These are phyloP conservation scores for Orestias chungarensis DNA, from an alignment of 2,797 vertebrate genomes.

Conservation along the genomic window DNA sequence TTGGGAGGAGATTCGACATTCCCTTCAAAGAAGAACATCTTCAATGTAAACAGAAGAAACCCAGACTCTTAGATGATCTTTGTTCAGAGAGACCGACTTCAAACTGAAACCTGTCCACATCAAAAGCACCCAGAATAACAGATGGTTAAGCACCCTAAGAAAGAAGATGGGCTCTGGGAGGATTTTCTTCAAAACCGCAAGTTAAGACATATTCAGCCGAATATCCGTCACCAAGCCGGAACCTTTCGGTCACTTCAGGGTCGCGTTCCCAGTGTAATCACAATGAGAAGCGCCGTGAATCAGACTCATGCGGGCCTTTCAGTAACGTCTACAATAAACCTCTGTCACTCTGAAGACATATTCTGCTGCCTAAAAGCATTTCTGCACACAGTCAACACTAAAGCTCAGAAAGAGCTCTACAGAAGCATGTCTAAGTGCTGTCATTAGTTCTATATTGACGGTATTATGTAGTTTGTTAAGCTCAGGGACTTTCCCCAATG, in stretches of 20 bases:
- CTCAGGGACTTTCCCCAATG: slow-evolving; percentile 66
- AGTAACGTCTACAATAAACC: slow-evolving; percentile 47
- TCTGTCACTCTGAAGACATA: slow-evolving; percentile 53
- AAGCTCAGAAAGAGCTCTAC: slow-evolving; percentile 44
- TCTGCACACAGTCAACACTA: slow-evolving; percentile 59
- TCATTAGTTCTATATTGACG: slow-evolving; percentile 72
- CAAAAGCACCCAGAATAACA: slow-evolving; percentile 50
- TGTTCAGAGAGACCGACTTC: slow-evolving; percentile 39
- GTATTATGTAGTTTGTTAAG: slow-evolving; percentile 66
- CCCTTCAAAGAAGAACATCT: slow-evolving; percentile 40
- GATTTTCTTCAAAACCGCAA: slow-evolving; percentile 41
- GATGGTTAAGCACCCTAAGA: slow-evolving; percentile 30
- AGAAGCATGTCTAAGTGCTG: slow-evolving; percentile 61
- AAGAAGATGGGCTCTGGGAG: slow-evolving; percentile 31
- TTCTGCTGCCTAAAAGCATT: slow-evolving; percentile 65
- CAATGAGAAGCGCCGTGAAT: slow-evolving; percentile 42
- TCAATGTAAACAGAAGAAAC: slow-evolving; percentile 62
- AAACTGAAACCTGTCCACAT: slow-evolving; percentile 63
- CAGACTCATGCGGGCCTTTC: slow-evolving; percentile 26
- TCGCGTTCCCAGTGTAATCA: slow-evolving; percentile 56
- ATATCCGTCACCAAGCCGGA: slow-evolving; percentile 36
- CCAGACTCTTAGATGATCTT: slow-evolving; percentile 46
- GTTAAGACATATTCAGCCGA: slow-evolving; percentile 35
- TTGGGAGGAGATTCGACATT: slow-evolving; percentile 48
- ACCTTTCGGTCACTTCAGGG: slow-evolving; percentile 32